Conservation (phyloP, 2,113 vertebrate species). For the Silurus meridionalis region DNA sequence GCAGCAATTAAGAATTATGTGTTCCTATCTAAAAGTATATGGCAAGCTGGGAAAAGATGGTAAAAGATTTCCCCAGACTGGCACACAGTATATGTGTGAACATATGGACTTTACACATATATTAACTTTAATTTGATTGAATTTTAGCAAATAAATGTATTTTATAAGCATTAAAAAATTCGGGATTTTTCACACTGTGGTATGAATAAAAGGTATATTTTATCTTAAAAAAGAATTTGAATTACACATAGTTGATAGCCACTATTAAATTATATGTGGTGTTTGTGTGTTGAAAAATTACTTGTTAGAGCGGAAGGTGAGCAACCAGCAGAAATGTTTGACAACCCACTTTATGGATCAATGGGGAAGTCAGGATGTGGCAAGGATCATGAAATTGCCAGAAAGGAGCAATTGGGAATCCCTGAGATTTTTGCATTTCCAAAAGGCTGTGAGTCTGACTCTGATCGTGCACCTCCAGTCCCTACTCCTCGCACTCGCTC, state of each 20-base stretch:
- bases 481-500: constrained; percentile 81
- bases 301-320: constrained; percentile 67
- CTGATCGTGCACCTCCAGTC: constrained; percentile 65
- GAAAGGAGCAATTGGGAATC: constrained; percentile 71
- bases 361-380: constrained; percentile 65
- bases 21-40: not conserved
- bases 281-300: constrained; percentile 8
- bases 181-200: too few relatives aligned
- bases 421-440: constrained; percentile 65
- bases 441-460: constrained; percentile 75
- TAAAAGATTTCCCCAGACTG: too few relatives aligned
- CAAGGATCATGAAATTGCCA: constrained; percentile 78
- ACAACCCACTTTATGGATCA: constrained; percentile 90
- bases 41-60: not conserved
- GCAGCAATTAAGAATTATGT: too few relatives aligned
- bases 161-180: too few relatives aligned
- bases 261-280: not conserved
- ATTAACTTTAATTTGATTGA: not conserved
- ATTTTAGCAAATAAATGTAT: too few relatives aligned
- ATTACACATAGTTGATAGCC: not conserved
- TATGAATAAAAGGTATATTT: too few relatives aligned
- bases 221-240: too few relatives aligned
- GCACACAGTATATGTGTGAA: not conserved
- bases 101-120: not conserved
- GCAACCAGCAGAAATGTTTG: constrained; percentile 84